These are phyloP conservation scores for Aythya baeri DNA, from an alignment of 2,113 vertebrate genomes.

Conservation along the genomic window DNA sequence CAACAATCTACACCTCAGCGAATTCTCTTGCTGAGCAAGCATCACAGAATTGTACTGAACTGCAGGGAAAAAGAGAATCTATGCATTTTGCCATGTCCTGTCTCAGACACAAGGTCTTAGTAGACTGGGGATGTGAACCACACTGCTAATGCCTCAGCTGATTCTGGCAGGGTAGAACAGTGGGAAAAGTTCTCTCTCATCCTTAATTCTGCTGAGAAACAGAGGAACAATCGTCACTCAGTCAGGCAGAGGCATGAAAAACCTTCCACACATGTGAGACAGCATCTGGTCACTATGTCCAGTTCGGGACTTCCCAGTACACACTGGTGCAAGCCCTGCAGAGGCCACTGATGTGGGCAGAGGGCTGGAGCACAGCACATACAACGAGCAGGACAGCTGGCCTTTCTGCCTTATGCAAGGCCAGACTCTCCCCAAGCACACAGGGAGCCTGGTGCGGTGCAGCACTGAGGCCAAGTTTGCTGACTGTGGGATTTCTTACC, in stretches of 20 bases:
- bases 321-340: accelerated
- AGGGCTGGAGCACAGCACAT: background rate
- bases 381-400: background rate
- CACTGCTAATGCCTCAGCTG: background rate
- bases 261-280: background rate
- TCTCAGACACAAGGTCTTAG: background rate
- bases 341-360: background rate
- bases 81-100: background rate
- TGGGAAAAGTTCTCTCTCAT: background rate
- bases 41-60: background rate
- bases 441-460: background rate
- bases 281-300: background rate
- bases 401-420: background rate
- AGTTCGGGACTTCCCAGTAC: background rate
- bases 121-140: accelerated
- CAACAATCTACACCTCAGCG: background rate
- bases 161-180: background rate
- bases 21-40: background rate
- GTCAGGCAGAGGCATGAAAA: background rate
- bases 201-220: no score
- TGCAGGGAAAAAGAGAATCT: background rate
- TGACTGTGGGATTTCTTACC: background rate
- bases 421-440: background rate
- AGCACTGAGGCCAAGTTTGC: background rate
- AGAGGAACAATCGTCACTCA: background rate